A percentile compares a stretch with the other conserved stretches of the same genome.
Evolutionary conservation across 2,888 invertebrate species (phyloP).

Genomic region (Psococerastis gibbosa): DNA sequence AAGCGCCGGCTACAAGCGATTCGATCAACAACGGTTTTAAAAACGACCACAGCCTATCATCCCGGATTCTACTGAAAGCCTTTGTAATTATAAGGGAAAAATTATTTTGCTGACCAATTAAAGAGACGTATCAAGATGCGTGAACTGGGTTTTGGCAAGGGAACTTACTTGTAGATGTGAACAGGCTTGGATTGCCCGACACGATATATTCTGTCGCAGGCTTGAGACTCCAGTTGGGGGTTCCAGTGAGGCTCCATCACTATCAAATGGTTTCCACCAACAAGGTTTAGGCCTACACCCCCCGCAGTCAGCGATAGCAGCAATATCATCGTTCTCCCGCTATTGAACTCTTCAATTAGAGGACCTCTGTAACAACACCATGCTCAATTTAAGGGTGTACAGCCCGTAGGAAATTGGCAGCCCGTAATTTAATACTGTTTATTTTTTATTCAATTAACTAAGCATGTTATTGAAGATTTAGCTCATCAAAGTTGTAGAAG

Average conservation of each 20-base stretch:
- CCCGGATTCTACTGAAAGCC: too few species aligned
- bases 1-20: too few species aligned
- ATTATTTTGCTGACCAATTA: neutral
- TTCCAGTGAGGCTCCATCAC: conserved; percentile 93
- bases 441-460: too few species aligned
- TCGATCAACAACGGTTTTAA: too few species aligned
- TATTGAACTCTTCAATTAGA: conserved; percentile 55
- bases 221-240: conserved; percentile 87
- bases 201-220: conserved; percentile 83
- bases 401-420: too few species aligned
- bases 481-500: too few species aligned
- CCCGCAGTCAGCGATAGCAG: conserved; percentile 82
- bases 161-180: conserved; percentile 54
- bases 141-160: conserved; percentile 7
- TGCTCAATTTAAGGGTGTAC: too few species aligned
- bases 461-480: too few species aligned
- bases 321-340: conserved; percentile 33
- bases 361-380: too few species aligned
- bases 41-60: too few species aligned
- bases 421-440: too few species aligned
- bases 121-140: neutral
- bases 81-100: too few species aligned
- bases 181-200: conserved; percentile 74
- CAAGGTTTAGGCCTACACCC: conserved; percentile 83
- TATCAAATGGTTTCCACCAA: conserved; percentile 81